These are phyloP conservation scores for Papilio aristodemus DNA, from an alignment of 1,140 invertebrate species.

Conservation along the genomic window DNA sequence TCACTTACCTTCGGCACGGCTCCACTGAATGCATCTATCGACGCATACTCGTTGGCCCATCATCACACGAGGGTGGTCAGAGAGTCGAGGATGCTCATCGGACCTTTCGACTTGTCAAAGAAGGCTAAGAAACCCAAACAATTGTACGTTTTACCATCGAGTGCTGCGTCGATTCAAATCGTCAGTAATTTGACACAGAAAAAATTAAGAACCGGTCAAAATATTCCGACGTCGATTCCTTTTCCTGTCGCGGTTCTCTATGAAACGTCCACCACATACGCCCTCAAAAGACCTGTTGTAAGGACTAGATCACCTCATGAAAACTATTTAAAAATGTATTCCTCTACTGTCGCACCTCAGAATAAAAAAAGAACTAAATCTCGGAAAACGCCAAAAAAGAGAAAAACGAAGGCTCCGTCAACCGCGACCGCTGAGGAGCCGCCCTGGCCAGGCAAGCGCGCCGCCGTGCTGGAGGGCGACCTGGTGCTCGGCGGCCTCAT, in stretches of 20 bases:
- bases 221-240: not conserved
- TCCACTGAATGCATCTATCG: not conserved
- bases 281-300: not conserved
- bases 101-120: conserved; percentile 49
- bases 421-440: conserved; percentile 35
- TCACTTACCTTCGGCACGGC: not conserved
- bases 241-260: not conserved
- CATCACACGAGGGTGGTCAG: conserved; percentile 25
- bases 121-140: conserved; percentile 45
- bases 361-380: not conserved
- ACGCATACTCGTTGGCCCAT: not conserved
- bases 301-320: not conserved
- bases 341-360: not conserved
- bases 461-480: conserved; percentile 91
- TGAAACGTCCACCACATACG: not conserved
- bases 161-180: conserved; percentile 38
- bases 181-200: not conserved
- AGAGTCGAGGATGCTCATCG: conserved; percentile 46
- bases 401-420: conserved; percentile 36
- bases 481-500: conserved; percentile 92
- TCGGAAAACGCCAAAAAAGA: conserved; percentile 22
- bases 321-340: not conserved
- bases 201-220: not conserved
- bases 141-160: conserved; percentile 34
- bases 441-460: conserved; percentile 90